phyloP scores from a whole-genome alignment of 2,888 invertebrate genomes.

The Leucania comma region DNA sequence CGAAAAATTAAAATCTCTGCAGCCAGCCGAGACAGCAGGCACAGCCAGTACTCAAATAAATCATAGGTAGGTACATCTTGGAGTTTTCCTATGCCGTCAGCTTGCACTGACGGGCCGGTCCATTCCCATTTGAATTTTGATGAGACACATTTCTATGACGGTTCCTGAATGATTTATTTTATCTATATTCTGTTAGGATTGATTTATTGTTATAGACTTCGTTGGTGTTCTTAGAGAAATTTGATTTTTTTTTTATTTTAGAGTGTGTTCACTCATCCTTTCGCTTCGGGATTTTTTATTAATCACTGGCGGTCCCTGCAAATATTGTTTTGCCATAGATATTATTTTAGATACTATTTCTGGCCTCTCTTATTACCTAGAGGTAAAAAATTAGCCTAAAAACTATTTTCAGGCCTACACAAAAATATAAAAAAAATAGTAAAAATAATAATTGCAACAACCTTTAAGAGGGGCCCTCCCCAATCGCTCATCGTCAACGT shows the following conservation, averaged over 20 bases:
- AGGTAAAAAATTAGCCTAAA: no score
- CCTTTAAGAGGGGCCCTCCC: no score
- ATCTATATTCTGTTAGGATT: conserved; percentile 71
- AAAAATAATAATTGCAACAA: no score
- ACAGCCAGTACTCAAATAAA: conserved; percentile 39
- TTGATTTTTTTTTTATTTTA: not conserved
- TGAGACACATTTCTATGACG: conserved; percentile 77
- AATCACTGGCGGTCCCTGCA: no score
- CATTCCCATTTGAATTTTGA: conserved; percentile 79
- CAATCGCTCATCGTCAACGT: no score
- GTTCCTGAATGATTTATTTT: conserved; percentile 78
- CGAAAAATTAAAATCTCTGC: conserved; percentile 13
- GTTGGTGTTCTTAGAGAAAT: conserved; percentile 25
- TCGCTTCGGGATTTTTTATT: no score
- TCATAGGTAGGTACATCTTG: conserved; percentile 49
- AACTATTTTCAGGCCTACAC: no score
- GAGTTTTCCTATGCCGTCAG: conserved; percentile 66
- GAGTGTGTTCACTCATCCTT: no score
- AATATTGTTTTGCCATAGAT: no score
- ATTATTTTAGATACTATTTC: no score
- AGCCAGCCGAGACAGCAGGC: conserved; percentile 3
- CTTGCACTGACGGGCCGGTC: conserved; percentile 69
- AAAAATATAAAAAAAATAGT: no score
- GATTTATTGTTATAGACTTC: conserved; percentile 58
- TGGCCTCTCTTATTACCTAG: no score